Evolutionary conservation across 2,888 invertebrate genomes (phyloP).

Genomic region (Pegoplata infirma): DNA sequence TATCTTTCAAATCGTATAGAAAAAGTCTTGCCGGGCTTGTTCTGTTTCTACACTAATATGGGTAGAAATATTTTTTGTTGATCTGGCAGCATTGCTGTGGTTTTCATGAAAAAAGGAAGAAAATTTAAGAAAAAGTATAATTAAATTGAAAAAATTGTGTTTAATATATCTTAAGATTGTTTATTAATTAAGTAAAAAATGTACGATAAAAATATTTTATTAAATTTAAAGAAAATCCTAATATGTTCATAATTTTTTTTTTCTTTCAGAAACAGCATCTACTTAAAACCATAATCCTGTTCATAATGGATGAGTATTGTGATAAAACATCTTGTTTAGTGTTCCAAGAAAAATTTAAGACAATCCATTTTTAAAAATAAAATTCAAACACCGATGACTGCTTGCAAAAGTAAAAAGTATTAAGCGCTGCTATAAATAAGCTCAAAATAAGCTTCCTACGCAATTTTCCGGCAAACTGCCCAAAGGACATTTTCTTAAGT

Average conservation of each 20-base stretch:
- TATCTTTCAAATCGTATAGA: too few relatives aligned
- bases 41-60: too few relatives aligned
- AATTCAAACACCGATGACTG: background rate
- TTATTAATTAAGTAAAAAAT: background rate
- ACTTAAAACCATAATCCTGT: background rate
- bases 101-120: constrained; percentile 21
- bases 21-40: too few relatives aligned
- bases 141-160: background rate
- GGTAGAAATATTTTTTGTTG: too few relatives aligned
- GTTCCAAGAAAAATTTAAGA: background rate
- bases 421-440: background rate
- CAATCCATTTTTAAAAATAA: too few relatives aligned
- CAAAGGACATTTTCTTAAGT: background rate
- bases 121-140: constrained; percentile 4
- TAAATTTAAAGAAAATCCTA: background rate
- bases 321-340: background rate
- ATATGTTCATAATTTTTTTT: background rate
- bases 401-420: background rate
- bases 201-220: background rate
- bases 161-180: background rate
- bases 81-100: constrained; percentile 27
- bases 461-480: background rate
- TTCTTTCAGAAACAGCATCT: background rate
- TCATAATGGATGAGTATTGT: background rate
- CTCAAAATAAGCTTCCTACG: background rate